Base-by-base conservation (phyloP, 2,888 invertebrate genomes). In the Dicyrtoma fusca region DNA sequence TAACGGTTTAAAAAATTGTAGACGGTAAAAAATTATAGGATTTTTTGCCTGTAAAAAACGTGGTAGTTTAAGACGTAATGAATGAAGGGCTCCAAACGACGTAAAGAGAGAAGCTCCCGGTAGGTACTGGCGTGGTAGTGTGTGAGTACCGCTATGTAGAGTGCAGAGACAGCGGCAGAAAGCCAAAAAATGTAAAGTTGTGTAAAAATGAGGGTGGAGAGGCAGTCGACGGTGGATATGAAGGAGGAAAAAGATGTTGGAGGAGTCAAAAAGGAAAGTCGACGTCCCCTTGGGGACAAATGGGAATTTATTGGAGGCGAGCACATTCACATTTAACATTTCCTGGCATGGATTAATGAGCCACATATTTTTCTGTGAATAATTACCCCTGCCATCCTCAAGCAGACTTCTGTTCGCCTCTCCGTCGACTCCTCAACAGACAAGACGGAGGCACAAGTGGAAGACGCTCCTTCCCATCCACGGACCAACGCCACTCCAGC, bases 251-350 rank as follows among this genome's bases (percentile, higher is more conserved):
- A 61, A 61, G 13, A 61, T 63, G 19, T 63, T 44, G 45, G 45
- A 63, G 44, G 49, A 64, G 25, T 47, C 45, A 53, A 53, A 44
- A 62, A 51, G 47, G 51, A 66, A 49, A 19, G 34, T 34, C n/a
- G 49, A 53, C 53, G 49, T 66, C 75, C 78, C 75, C 74, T 65
- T 70, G 74, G 74, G 74, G 76, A 75, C 78, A 78, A 78, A 78
- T 76, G 76, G 74, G 75, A 76, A 78, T 78, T 78, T 78, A 78
- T 78, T 78, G 74, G 69, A 71, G 71, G 73, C 49, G 53, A 49
- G 63, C 13, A 69, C 63, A 66, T 66, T 66, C 66, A 53, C 66
- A 66, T 66, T 66, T 42, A 66, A 34, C 66, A 69, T 64, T 76
- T 74, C 66, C 71, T 68, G 74, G 74, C 74, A 75, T 55, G 63